Conservation (phyloP, 2,888 invertebrate genomes). For the Mythimna ferrago region DNA sequence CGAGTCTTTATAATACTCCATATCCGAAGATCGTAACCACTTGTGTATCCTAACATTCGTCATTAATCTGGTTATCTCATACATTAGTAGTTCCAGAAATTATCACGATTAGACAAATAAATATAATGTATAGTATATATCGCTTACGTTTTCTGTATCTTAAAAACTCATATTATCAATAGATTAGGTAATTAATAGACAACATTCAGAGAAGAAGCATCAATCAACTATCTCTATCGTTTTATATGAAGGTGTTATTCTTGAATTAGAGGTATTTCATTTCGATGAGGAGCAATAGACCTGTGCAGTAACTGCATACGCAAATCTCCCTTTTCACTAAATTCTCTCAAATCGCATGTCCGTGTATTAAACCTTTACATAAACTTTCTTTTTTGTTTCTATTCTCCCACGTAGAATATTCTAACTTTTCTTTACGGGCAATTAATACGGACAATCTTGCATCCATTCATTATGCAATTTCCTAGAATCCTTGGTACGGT, state of each 20-base stretch:
- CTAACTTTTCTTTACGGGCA: slow-evolving; percentile 38
- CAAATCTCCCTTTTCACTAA: slow-evolving; percentile 1
- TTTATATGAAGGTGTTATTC: not conserved
- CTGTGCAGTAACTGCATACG: not conserved
- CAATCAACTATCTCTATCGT: not conserved
- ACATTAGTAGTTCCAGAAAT: too few species aligned
- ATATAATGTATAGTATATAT: too few species aligned
- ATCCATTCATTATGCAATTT: slow-evolving; percentile 67
- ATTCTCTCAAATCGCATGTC: not conserved
- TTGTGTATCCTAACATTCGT: too few species aligned
- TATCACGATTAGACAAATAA: too few species aligned
- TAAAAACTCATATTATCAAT: too few species aligned
- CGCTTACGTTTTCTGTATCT: too few species aligned
- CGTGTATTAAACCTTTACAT: slow-evolving; percentile 9
- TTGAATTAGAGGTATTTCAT: not conserved
- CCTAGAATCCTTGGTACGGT: slow-evolving; percentile 54
- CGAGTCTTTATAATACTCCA: too few species aligned
- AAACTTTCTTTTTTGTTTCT: slow-evolving; percentile 9
- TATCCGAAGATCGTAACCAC: too few species aligned
- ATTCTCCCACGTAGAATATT: slow-evolving; percentile 34
- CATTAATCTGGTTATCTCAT: too few species aligned
- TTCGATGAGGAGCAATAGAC: too few species aligned
- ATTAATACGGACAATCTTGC: slow-evolving; percentile 63
- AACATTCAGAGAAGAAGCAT: not conserved
- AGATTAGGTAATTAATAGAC: too few species aligned